Conservation (phyloP, 2,888 invertebrate species). For the Drosophila fungiperda region DNA sequence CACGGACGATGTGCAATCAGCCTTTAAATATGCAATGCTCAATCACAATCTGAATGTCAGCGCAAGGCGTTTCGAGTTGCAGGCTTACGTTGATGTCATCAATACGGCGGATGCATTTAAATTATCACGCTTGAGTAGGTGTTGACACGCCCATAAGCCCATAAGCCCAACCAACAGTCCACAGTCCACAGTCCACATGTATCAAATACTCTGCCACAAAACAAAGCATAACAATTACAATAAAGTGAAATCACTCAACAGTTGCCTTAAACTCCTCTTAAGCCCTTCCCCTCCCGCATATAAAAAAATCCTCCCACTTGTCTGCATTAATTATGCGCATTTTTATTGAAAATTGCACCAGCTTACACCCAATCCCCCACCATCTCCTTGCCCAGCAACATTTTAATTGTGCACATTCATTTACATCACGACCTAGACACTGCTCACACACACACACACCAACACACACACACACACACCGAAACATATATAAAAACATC, state of each 20-base stretch:
- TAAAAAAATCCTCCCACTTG: constrained; percentile 15
- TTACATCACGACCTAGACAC: constrained; percentile 69
- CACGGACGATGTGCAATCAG: constrained; percentile 95
- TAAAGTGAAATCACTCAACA: constrained; percentile 48
- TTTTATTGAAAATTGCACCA: constrained; percentile 74
- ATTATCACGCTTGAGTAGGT: constrained; percentile 95
- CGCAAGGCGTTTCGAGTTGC: constrained; percentile 92
- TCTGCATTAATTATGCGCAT: constrained; percentile 73
- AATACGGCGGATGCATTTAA: constrained; percentile 97
- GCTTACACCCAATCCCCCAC: not conserved
- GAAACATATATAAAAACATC: constrained; percentile 5
- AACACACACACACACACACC: not conserved
- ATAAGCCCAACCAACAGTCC: not conserved
- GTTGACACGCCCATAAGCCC: constrained; percentile 35
- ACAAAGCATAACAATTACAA: constrained; percentile 39
- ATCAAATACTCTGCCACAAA: constrained; percentile 3
- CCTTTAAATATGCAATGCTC: constrained; percentile 95
- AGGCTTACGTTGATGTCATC: constrained; percentile 95
- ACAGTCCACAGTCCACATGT: constrained; percentile 1
- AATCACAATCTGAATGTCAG: constrained; percentile 94
- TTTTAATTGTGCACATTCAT: constrained; percentile 74
- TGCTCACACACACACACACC: constrained; percentile 17
- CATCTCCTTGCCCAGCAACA: constrained; percentile 26
- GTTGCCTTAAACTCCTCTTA: constrained; percentile 3
- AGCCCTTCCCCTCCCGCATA: not conserved